A percentile compares a stretch with the other conserved stretches of the same genome.
phyloP scores from a whole-genome alignment of 2,888 invertebrate genomes.

The Himalopsyche anomala region DNA sequence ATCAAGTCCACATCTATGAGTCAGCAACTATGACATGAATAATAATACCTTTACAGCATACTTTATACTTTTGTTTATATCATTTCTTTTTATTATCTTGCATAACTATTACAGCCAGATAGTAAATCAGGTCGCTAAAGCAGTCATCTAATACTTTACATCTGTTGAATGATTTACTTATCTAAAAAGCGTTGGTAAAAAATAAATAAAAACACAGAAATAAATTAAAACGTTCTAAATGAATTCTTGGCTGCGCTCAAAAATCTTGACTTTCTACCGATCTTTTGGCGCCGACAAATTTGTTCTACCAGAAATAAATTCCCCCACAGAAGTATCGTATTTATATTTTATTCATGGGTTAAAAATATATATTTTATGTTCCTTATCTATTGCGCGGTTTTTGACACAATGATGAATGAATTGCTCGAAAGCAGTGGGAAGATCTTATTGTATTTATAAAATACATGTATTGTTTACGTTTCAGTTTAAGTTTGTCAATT shows the following conservation, averaged over 20 bases:
- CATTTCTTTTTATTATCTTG: neutral
- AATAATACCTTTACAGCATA: too few relatives aligned
- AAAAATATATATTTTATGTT: neutral
- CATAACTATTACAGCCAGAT: neutral
- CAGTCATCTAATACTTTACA: neutral
- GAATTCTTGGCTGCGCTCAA: neutral
- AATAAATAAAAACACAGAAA: constrained; percentile 14
- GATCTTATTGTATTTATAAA: constrained; percentile 44
- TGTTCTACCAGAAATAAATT: constrained; percentile 17
- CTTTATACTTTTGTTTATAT: too few relatives aligned
- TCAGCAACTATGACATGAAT: too few relatives aligned
- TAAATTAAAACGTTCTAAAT: constrained; percentile 2
- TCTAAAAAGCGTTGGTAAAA: constrained; percentile 16
- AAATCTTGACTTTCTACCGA: neutral
- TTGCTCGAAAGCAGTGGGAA: constrained; percentile 19
- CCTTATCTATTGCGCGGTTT: neutral
- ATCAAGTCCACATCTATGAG: too few relatives aligned
- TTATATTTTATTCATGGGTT: neutral
- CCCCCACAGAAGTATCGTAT: neutral
- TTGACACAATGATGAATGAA: constrained; percentile 48
- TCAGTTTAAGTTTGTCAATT: neutral
- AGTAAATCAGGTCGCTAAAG: neutral
- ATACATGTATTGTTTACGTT: constrained; percentile 16
- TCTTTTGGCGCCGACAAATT: constrained; percentile 37
- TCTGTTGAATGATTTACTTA: constrained; percentile 18